Conservation (phyloP, 2,888 invertebrate species). For the Aspidiotus rigidus region DNA sequence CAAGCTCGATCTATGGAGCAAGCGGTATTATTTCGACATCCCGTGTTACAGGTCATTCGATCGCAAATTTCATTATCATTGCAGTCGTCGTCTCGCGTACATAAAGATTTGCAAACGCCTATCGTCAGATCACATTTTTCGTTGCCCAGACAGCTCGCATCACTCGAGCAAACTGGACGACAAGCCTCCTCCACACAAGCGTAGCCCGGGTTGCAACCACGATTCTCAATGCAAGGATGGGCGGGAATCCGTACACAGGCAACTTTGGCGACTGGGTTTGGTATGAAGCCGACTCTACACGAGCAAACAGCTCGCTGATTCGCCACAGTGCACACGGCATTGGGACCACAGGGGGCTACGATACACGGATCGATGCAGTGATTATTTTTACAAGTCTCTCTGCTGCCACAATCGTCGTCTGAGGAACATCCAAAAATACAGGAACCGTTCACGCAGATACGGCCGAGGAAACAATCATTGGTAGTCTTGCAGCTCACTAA, state of each 20-base stretch:
- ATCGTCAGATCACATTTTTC: constrained; percentile 59
- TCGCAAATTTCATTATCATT: constrained; percentile 78
- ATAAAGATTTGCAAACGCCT: constrained; percentile 76
- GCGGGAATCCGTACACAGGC: constrained; percentile 77
- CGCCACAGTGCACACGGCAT: constrained; percentile 67
- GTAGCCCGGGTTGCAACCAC: constrained; percentile 62
- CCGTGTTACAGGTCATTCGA: constrained; percentile 64
- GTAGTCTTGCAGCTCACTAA: constrained; percentile 78
- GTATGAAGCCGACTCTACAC: constrained; percentile 67
- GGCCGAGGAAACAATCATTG: constrained; percentile 84
- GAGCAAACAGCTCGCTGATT: constrained; percentile 74
- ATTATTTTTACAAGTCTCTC: constrained; percentile 71
- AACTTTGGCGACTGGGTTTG: constrained; percentile 70
- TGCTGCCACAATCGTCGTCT: constrained; percentile 78
- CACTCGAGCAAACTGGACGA: constrained; percentile 65
- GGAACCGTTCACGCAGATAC: constrained; percentile 76
- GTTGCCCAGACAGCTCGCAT: constrained; percentile 67
- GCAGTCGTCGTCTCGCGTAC: constrained; percentile 76
- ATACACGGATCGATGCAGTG: constrained; percentile 70
- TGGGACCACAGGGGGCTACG: constrained; percentile 73
- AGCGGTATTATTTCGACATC: constrained; percentile 70
- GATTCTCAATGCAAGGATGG: constrained; percentile 62
- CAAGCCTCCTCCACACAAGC: constrained; percentile 67
- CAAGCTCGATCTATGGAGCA: constrained; percentile 67
- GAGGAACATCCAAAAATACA: constrained; percentile 77